phyloP scores from a whole-genome alignment of 2,113 vertebrate genomes.

The Egretta garzetta region DNA sequence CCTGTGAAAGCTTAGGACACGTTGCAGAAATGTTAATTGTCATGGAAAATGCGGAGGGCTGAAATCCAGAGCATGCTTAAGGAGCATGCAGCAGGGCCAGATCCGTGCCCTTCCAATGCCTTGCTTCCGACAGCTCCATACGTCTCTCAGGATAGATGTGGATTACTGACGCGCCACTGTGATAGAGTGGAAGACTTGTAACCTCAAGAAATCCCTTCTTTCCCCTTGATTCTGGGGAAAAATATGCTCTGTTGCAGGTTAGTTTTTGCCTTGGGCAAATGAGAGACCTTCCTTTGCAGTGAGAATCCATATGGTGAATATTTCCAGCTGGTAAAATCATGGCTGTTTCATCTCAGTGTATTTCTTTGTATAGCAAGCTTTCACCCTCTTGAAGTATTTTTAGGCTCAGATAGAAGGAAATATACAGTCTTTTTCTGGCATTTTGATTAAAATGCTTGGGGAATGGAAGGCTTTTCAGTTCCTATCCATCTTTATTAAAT shows the following conservation, averaged over 20 bases:
- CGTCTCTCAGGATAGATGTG: not conserved
- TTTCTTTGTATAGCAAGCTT: not conserved
- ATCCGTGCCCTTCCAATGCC: not conserved
- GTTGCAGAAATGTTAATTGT: not conserved
- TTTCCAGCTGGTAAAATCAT: not conserved
- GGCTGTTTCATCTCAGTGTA: not conserved
- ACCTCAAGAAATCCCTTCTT: not conserved
- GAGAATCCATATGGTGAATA: not conserved
- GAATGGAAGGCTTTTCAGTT: not conserved
- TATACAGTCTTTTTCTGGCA: not conserved
- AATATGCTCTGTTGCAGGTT: not conserved
- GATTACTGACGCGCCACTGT: not conserved
- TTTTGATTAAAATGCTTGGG: not conserved
- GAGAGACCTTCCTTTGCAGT: not conserved
- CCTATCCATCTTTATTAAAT: not conserved
- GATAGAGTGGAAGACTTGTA: not conserved
- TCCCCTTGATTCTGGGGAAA: not conserved
- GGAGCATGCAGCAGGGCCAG: not conserved
- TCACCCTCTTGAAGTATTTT: not conserved
- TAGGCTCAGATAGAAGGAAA: not conserved
- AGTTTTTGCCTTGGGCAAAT: not conserved
- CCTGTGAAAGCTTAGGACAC: not conserved
- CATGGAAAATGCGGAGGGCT: not conserved
- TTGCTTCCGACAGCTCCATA: not conserved
- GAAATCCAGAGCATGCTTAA: not conserved